phyloP scores from a whole-genome alignment of 2,797 vertebrate species.

The Channa striata region DNA sequence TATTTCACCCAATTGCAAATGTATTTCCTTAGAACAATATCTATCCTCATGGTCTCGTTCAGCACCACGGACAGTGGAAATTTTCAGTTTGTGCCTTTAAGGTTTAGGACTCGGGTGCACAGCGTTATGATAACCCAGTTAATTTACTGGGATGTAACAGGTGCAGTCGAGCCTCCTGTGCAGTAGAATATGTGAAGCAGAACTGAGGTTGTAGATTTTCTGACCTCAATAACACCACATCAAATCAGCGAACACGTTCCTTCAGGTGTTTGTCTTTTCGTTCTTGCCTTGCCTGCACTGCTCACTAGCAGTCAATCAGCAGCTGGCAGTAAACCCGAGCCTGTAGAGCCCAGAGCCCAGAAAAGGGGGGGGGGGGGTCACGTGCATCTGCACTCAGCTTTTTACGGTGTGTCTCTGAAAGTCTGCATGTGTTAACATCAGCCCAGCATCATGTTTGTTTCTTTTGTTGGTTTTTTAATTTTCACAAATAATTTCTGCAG shows the following conservation, averaged over 20 bases:
- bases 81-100: neutral
- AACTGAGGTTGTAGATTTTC: slow-evolving; percentile 27
- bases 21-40: neutral
- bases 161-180: slow-evolving; percentile 3
- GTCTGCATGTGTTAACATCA: neutral
- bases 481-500: too few relatives aligned
- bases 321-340: slow-evolving; percentile 8
- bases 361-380: neutral
- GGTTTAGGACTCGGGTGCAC: slow-evolving; percentile 8
- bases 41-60: too few relatives aligned
- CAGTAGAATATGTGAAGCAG: slow-evolving; percentile 29
- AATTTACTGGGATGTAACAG: neutral
- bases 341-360: neutral
- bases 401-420: neutral
- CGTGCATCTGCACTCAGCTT: neutral
- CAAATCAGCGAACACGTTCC: slow-evolving; percentile 18
- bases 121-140: neutral
- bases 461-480: too few relatives aligned
- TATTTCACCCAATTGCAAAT: neutral
- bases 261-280: slow-evolving; percentile 20
- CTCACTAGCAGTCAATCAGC: neutral
- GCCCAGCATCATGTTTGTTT: too few relatives aligned
- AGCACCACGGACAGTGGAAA: slow-evolving; percentile 21
- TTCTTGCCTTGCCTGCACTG: neutral
- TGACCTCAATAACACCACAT: slow-evolving; percentile 34